Percentiles rank a stretch among this genome's conserved stretches.
phyloP scores from a whole-genome alignment of 2,797 vertebrate species.

The Potorous gilbertii region DNA sequence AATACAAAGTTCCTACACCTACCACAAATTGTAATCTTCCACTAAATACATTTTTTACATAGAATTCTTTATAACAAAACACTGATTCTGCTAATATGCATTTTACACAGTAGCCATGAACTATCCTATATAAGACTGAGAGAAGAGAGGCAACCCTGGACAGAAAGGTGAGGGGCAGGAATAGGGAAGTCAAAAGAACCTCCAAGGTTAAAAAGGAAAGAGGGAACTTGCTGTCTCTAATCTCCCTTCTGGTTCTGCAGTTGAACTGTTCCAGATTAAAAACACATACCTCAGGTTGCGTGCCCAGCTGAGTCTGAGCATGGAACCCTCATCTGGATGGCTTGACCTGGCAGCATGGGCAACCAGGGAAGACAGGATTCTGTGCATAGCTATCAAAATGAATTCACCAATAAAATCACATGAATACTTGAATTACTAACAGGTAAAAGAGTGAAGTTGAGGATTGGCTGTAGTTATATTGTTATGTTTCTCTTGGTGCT shows the following conservation, averaged over 20 bases:
- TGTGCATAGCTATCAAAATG: background rate
- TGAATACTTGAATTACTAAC: background rate
- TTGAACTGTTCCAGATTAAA: background rate
- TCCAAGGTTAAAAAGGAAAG: background rate
- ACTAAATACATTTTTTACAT: background rate
- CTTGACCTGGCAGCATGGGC: background rate
- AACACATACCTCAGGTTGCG: background rate
- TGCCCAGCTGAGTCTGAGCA: background rate
- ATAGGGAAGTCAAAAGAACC: background rate
- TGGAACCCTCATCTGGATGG: background rate
- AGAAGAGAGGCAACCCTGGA: background rate
- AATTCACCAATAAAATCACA: background rate
- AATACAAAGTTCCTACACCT: background rate
- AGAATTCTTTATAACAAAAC: background rate
- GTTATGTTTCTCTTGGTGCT: slow-evolving; percentile 56
- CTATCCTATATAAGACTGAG: background rate
- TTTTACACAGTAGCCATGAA: background rate
- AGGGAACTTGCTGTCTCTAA: background rate
- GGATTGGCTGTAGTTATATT: background rate
- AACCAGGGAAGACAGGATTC: background rate
- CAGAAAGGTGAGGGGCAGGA: background rate
- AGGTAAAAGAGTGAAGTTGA: background rate
- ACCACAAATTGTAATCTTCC: background rate
- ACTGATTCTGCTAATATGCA: background rate
- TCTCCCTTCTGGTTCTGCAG: background rate